Percentiles rank a stretch among this genome's conserved stretches.
Evolutionary conservation across 2,113 vertebrate genomes (phyloP).

Genomic region (Nicator chloris): DNA sequence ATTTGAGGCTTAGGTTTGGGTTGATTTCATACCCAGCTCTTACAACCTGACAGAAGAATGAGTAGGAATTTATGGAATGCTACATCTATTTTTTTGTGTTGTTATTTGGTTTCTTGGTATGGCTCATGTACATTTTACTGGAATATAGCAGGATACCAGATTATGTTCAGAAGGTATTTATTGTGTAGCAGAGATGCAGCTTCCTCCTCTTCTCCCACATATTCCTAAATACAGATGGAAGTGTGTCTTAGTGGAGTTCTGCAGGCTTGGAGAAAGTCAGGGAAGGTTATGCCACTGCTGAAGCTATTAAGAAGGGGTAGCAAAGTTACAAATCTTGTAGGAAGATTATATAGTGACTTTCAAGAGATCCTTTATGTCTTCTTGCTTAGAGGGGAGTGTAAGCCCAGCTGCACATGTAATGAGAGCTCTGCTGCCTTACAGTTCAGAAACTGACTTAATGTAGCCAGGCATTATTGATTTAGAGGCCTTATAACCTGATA

Average conservation of each 20-base stretch:
- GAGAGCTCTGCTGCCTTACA: not conserved
- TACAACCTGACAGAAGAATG: not conserved
- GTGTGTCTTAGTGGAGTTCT: not conserved
- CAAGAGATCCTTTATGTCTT: not conserved
- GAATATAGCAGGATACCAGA: not conserved
- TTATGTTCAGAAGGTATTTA: not conserved
- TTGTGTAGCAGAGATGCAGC: not conserved
- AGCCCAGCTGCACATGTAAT: not conserved
- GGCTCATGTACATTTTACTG: not conserved
- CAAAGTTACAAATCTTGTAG: not conserved
- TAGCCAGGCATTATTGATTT: not conserved
- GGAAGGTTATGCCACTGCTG: not conserved
- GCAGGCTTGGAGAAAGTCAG: not conserved
- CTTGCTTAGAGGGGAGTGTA: not conserved
- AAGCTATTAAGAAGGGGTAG: not conserved
- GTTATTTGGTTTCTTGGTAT: not conserved
- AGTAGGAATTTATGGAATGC: not conserved
- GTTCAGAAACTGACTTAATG: not conserved
- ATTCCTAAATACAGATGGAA: not conserved
- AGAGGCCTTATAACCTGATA: not conserved
- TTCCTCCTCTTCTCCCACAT: rapidly evolving
- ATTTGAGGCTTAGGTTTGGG: not conserved
- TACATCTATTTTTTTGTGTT: not conserved
- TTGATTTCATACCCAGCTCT: not conserved
- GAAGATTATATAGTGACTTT: not conserved